phyloP scores from a whole-genome alignment of 2,888 invertebrate species.

The Sipha maydis region DNA sequence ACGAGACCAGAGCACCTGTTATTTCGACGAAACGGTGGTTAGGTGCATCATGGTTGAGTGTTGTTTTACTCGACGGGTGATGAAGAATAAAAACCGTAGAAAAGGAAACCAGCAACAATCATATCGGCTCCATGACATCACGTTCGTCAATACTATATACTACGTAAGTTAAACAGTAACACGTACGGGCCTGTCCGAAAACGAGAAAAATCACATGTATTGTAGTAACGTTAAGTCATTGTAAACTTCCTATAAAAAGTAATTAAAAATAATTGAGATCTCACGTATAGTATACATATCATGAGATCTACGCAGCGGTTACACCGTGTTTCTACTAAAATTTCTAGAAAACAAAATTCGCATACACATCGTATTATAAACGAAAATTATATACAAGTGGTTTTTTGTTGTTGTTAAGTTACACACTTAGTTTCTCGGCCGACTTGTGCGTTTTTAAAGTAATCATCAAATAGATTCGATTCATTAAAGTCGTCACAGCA shows the following conservation, averaged over 20 bases:
- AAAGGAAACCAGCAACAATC: slow-evolving; percentile 6
- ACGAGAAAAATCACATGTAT: neutral
- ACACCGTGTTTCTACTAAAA: neutral
- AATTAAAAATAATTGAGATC: neutral
- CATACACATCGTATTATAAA: neutral
- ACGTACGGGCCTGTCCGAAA: neutral
- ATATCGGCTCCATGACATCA: neutral
- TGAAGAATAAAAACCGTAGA: neutral
- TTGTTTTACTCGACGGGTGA: neutral
- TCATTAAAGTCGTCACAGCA: no score
- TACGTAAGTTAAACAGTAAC: neutral
- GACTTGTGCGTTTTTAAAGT: no score
- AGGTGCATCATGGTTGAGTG: neutral
- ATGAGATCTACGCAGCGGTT: neutral
- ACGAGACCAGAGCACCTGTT: neutral
- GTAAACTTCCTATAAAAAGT: neutral
- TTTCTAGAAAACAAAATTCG: neutral
- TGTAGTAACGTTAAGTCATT: neutral
- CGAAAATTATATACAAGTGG: no score
- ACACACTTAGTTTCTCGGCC: no score
- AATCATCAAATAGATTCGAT: no score
- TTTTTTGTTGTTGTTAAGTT: no score
- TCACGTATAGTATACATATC: neutral
- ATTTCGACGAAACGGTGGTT: slow-evolving; percentile 11
- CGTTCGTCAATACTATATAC: neutral